Percentiles rank a stretch among this genome's conserved stretches.
These are phyloP conservation scores for Plebejus argus DNA, from an alignment of 2,888 invertebrate genomes.

Conservation along the genomic window DNA sequence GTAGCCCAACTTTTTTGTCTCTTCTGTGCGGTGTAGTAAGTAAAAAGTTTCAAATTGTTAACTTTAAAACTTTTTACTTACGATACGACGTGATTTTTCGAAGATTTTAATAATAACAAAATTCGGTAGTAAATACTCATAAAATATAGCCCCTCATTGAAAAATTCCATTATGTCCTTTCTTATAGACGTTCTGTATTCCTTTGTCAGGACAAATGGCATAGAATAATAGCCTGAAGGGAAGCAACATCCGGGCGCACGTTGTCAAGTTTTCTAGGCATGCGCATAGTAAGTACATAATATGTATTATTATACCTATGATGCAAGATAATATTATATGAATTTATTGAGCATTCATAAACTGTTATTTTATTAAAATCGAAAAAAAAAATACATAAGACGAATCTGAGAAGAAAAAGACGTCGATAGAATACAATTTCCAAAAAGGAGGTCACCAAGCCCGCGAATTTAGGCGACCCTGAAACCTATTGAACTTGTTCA, in stretches of 20 bases:
- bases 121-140: neutral
- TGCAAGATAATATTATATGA: neutral
- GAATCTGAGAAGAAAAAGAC: neutral
- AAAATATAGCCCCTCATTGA: neutral
- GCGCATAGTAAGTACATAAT: neutral
- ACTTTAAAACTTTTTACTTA: no score
- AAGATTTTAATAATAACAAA: neutral
- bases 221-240: conserved; percentile 16
- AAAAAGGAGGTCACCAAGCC: conserved; percentile 38
- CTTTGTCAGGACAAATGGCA: neutral
- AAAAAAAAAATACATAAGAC: neutral
- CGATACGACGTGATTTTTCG: no score
- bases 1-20: neutral
- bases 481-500: conserved; percentile 54
- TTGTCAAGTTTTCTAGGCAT: conserved; percentile 21
- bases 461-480: conserved; percentile 52
- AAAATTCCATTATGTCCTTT: neutral
- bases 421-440: conserved; percentile 1
- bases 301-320: neutral
- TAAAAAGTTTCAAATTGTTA: no score
- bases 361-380: neutral
- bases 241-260: neutral
- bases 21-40: neutral
- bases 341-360: neutral
- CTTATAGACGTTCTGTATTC: conserved; percentile 6